Percentiles rank a stretch among this genome's conserved stretches.
phyloP scores from a whole-genome alignment of 2,888 invertebrate genomes.

The Plagiodera versicolora region DNA sequence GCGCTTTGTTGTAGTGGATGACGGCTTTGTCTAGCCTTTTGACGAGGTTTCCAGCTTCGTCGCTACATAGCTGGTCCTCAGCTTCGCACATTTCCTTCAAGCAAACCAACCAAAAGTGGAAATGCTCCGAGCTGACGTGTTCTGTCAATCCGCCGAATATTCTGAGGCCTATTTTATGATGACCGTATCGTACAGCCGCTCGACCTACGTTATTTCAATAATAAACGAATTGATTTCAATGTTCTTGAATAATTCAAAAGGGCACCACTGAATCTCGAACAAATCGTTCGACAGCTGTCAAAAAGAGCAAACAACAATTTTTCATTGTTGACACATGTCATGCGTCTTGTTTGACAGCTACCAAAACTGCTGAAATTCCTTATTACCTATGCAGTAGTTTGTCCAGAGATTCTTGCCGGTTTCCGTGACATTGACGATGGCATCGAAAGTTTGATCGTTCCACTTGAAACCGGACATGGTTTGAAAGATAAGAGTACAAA shows the following conservation, averaged over 20 bases:
- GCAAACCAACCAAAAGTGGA: slow-evolving; percentile 85
- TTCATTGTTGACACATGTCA: too few species aligned
- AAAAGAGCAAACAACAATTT: too few species aligned
- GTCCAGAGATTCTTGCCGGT: slow-evolving; percentile 72
- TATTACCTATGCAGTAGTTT: slow-evolving; percentile 79
- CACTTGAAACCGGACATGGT: slow-evolving; percentile 73
- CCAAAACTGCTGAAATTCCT: too few species aligned
- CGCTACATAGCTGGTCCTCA: slow-evolving; percentile 65
- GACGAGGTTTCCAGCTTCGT: slow-evolving; percentile 51
- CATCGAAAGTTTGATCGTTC: slow-evolving; percentile 61
- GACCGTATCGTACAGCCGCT: slow-evolving; percentile 80
- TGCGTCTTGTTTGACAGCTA: too few species aligned
- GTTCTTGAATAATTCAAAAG: too few species aligned
- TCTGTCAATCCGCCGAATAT: slow-evolving; percentile 63
- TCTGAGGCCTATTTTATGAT: slow-evolving; percentile 61
- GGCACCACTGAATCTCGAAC: too few species aligned
- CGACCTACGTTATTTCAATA: slow-evolving; percentile 48
- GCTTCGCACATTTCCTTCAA: slow-evolving; percentile 76
- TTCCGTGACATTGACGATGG: slow-evolving; percentile 58
- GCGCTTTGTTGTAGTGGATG: slow-evolving; percentile 66
- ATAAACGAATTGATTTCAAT: too few species aligned
- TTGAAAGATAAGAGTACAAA: slow-evolving; percentile 83
- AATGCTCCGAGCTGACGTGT: slow-evolving; percentile 75
- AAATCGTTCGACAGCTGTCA: too few species aligned
- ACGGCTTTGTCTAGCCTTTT: slow-evolving; percentile 60